Base-by-base conservation (phyloP, 37 sponge, comb jelly and placozoan genomes). In the Aplysina aerophoba region DNA sequence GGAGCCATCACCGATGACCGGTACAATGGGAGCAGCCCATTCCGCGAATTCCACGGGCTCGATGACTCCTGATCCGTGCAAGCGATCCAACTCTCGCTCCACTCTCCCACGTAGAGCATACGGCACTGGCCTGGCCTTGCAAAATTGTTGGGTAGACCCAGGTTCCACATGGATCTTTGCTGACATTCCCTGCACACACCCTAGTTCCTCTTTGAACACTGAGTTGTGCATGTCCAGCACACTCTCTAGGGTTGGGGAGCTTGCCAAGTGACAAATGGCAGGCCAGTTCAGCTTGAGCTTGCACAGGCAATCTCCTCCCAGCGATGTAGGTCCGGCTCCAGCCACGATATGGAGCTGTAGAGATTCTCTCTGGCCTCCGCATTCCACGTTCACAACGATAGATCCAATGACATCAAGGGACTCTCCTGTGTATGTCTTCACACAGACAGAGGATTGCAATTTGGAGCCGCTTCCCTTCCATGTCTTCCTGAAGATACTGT, bases 21-120 rank as follows among this genome's bases (percentile, higher is more conserved):
- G 53, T 25, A 85, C 85, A 55, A 73, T 85, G 21, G 85, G 77
- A 22, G 85, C 39, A 27, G 75, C 85, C 85, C 85, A 85, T 36
- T 85, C 61, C 4, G 55, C 68, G 17, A 62, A 33, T 28, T 84
- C 72, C 22, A 84, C 84, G 3, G 5, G 69, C 31, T 35, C 55
- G 4, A 66, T 35, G 34, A 84, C 17, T n/a, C 84, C 84, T 4
- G 15, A 37, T 30, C 5, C 22, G 4, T 73, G 38, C 37, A 73
- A 34, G 21, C 12, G 21, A 28, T 34, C 74, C 74, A 73, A 36
- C 37, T 31, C 38, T 6, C 33, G 36, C 74, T 73, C 74, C 11
- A 28, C 24, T 8, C 11, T 63, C 4, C 11, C 65, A 13, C 65
- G 65, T 28, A 63, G 24, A 5, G 65, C 65, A 63, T 28, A 63